These are phyloP conservation scores for Rhinoraja longicauda DNA, from an alignment of 2,797 vertebrate genomes.

Conservation along the genomic window DNA sequence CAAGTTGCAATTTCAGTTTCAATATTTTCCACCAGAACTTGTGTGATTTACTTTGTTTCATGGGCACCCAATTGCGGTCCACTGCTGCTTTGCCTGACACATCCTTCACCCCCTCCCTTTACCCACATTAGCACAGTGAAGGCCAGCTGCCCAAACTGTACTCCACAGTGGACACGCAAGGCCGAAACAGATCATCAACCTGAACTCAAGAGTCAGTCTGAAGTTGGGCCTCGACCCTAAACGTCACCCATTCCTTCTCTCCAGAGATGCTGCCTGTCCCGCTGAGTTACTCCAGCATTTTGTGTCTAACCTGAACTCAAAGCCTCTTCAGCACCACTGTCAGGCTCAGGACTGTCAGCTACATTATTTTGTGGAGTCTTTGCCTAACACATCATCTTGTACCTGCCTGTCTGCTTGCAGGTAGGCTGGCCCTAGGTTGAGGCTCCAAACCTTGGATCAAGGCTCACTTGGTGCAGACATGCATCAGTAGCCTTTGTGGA, in stretches of 20 bases:
- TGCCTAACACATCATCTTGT: constrained; percentile 66
- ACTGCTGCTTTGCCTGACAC: background rate
- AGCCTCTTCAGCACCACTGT: background rate
- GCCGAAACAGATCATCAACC: background rate
- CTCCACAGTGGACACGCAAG: background rate
- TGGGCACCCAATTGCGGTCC: too few relatives aligned
- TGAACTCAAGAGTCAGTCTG: background rate
- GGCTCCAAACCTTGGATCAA: constrained; percentile 45
- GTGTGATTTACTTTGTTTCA: background rate
- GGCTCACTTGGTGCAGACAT: constrained; percentile 40
- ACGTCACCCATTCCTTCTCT: too few relatives aligned
- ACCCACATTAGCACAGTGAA: background rate
- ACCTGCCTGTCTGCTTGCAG: constrained; percentile 59
- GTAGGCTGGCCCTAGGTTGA: constrained; percentile 50
- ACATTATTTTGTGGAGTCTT: constrained; percentile 55
- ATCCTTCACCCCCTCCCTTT: background rate
- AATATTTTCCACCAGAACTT: too few relatives aligned
- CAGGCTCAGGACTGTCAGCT: constrained; percentile 40
- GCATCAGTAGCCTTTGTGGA: constrained; percentile 57
- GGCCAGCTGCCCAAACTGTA: background rate
- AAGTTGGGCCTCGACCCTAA: too few relatives aligned
- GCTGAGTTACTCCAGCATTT: too few relatives aligned
- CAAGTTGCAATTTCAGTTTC: background rate
- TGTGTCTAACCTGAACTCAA: background rate
- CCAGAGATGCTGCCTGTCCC: too few relatives aligned